Evolutionary conservation across 2,888 invertebrate species (phyloP).

Genomic region (Callimorpha dominula): DNA sequence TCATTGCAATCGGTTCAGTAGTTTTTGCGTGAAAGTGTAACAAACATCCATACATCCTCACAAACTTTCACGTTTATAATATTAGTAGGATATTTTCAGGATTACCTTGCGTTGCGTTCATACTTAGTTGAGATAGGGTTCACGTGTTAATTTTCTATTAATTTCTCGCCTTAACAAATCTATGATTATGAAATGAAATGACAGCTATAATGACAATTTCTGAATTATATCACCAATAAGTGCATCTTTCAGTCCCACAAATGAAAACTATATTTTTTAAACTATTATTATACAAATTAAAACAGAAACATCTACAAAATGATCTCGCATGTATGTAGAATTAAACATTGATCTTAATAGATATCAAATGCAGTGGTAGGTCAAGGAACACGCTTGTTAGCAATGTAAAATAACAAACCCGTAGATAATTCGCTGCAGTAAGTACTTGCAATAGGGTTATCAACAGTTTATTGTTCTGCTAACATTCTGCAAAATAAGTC

Average conservation of each 20-base stretch:
- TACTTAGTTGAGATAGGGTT: background rate
- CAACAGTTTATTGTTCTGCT: background rate
- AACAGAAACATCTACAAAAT: background rate
- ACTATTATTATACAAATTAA: background rate
- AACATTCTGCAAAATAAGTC: background rate
- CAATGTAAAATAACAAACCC: conserved; percentile 25
- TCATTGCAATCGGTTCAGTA: no score
- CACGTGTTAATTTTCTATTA: no score
- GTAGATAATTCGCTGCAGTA: conserved; percentile 14
- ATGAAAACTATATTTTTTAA: background rate
- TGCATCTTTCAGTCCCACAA: no score
- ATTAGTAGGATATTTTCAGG: background rate
- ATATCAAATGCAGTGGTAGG: conserved; percentile 44
- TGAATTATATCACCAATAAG: background rate
- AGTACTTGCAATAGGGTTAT: background rate
- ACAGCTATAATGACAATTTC: background rate
- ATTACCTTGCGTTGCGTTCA: background rate
- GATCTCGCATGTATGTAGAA: conserved; percentile 16
- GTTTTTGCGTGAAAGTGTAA: no score
- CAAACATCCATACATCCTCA: no score
- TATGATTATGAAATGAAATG: background rate
- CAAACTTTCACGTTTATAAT: no score
- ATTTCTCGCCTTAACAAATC: no score
- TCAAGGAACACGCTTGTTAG: conserved; percentile 37
- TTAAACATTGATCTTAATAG: conserved; percentile 41